Percentiles rank a stretch among this genome's conserved stretches.
Evolutionary conservation across 2,888 invertebrate genomes (phyloP).

Genomic region (Saturnia japonica): DNA sequence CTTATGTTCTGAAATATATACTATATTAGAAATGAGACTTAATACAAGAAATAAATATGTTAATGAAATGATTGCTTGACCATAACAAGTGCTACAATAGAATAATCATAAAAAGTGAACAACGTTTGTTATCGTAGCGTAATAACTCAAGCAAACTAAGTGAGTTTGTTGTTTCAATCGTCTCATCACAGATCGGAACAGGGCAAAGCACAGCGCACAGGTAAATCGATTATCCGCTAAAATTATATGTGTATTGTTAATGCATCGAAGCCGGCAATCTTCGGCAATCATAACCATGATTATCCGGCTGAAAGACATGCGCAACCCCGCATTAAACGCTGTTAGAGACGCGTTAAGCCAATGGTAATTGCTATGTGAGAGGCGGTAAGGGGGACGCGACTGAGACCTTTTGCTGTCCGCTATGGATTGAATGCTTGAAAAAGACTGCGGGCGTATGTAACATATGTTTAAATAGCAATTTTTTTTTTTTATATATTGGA

Average conservation of each 20-base stretch:
- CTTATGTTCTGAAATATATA: too few relatives aligned
- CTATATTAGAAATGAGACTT: too few relatives aligned
- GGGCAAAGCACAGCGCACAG: slow-evolving; percentile 1
- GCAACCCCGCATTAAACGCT: slow-evolving; percentile 15
- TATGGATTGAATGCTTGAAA: background rate
- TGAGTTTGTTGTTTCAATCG: background rate
- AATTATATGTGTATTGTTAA: slow-evolving; percentile 24
- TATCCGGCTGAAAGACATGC: slow-evolving; percentile 11
- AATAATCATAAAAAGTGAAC: background rate
- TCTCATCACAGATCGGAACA: background rate
- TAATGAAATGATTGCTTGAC: too few relatives aligned
- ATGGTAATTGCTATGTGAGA: background rate
- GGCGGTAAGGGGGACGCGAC: background rate
- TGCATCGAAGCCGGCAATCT: slow-evolving; percentile 18
- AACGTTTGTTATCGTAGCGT: background rate
- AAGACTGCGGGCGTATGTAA: background rate
- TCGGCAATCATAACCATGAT: slow-evolving; percentile 17
- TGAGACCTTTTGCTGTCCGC: background rate
- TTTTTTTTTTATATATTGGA: background rate
- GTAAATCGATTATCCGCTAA: slow-evolving; percentile 18
- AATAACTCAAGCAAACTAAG: background rate
- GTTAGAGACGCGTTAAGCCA: slow-evolving; percentile 10
- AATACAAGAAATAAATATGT: too few relatives aligned
- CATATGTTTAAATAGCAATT: background rate
- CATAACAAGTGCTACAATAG: too few relatives aligned